These are phyloP conservation scores for Tetragonula clypearis DNA, from an alignment of 1,140 invertebrate genomes.

Conservation along the genomic window DNA sequence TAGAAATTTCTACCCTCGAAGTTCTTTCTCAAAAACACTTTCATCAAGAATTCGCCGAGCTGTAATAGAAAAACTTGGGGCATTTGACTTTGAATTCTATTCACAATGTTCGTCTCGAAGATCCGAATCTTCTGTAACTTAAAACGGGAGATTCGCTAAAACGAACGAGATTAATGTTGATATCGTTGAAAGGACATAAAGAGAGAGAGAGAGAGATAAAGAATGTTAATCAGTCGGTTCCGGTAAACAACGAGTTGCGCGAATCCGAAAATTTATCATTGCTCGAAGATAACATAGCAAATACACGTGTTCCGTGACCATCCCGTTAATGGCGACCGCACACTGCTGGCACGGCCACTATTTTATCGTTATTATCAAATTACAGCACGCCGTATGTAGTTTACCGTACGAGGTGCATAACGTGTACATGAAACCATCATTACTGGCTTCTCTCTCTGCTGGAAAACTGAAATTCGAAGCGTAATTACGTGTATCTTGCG, in stretches of 20 bases:
- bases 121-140: too few species aligned
- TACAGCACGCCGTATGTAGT: background rate
- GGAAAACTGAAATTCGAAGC: too few species aligned
- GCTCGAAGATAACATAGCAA: slow-evolving; percentile 30
- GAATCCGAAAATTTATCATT: slow-evolving; percentile 7
- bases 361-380: slow-evolving; percentile 58
- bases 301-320: slow-evolving; percentile 16
- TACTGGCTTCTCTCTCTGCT: background rate
- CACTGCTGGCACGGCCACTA: slow-evolving; percentile 3
- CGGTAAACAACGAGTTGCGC: background rate
- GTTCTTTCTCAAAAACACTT: too few species aligned
- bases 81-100: too few species aligned
- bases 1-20: too few species aligned
- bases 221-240: background rate
- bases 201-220: background rate
- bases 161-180: background rate
- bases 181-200: background rate
- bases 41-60: too few species aligned
- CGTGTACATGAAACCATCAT: slow-evolving; percentile 29
- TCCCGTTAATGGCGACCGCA: slow-evolving; percentile 19
- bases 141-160: too few species aligned
- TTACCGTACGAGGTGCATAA: slow-evolving; percentile 17
- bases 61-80: too few species aligned
- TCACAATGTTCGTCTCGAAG: too few species aligned
- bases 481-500: too few species aligned